Evolutionary conservation across 64 coral and sea anemone species (phyloP).

Genomic region (Stichodactyla mertensii): DNA sequence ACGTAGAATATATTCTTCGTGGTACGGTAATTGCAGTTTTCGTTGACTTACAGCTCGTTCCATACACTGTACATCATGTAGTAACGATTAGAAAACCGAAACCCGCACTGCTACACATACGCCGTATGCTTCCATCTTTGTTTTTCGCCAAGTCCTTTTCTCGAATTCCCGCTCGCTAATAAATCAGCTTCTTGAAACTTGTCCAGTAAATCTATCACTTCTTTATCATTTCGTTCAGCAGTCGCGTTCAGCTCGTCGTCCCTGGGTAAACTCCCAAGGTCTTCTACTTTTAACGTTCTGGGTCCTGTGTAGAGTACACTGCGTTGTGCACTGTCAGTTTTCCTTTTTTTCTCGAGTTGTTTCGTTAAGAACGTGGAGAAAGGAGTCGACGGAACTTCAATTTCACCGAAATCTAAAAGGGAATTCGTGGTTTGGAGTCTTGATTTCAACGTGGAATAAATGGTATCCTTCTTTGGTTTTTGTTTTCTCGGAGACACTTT

Average conservation of each 20-base stretch:
- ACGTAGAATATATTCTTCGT: too few relatives aligned
- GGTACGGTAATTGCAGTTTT: too few relatives aligned
- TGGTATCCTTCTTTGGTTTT: conserved; percentile 16
- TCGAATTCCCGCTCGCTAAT: conserved; percentile 33
- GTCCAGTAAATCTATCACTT: conserved; percentile 37
- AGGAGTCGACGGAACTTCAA: conserved; percentile 16
- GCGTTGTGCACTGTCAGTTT: neutral
- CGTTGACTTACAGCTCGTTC: too few relatives aligned
- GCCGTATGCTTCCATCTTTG: conserved; percentile 3
- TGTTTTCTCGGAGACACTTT: conserved; percentile 27
- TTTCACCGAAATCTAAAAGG: conserved; percentile 40
- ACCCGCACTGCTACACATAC: neutral
- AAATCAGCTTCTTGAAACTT: conserved; percentile 46
- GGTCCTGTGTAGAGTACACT: neutral
- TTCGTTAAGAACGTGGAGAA: conserved; percentile 3
- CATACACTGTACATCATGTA: too few relatives aligned
- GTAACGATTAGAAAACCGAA: too few relatives aligned
- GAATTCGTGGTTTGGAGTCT: conserved; percentile 41
- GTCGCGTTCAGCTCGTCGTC: neutral
- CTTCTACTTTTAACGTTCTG: conserved; percentile 8
- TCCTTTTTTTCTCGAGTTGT: neutral
- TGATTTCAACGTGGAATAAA: conserved; percentile 34
- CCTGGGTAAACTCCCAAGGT: conserved; percentile 17
- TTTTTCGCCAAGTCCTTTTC: conserved; percentile 11
- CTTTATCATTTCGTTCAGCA: neutral